A percentile compares a stretch with the other conserved stretches of the same genome.
These are phyloP conservation scores for Naja naja DNA, from an alignment of 2,113 vertebrate species.

Conservation along the genomic window DNA sequence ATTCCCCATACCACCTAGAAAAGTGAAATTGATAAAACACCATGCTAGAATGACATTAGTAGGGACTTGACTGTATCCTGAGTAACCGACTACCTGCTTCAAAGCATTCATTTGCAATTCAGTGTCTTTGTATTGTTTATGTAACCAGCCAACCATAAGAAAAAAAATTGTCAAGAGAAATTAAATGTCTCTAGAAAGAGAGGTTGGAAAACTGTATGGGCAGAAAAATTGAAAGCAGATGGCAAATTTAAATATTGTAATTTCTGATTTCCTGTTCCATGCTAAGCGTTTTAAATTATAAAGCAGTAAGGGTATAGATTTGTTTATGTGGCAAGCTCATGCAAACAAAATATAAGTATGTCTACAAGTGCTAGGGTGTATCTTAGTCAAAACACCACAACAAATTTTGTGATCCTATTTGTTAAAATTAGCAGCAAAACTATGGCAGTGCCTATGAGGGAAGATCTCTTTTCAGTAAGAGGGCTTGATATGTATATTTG, in stretches of 20 bases:
- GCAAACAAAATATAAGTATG: slow-evolving; percentile 32
- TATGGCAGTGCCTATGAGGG: not conserved
- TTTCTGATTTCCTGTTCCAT: slow-evolving; percentile 27
- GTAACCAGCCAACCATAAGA: not conserved
- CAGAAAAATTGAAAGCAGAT: slow-evolving; percentile 43
- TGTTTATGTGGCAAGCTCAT: slow-evolving; percentile 2
- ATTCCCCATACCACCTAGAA: not conserved
- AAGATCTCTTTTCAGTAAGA: not conserved
- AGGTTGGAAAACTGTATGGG: slow-evolving; percentile 32
- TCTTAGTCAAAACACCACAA: not conserved
- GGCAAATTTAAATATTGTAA: slow-evolving; percentile 51
- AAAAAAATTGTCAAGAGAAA: slow-evolving; percentile 8
- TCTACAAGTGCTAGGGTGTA: not conserved
- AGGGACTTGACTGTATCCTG: not conserved
- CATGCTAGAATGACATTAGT: not conserved
- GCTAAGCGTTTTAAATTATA: slow-evolving; percentile 36
- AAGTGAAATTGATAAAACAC: not conserved
- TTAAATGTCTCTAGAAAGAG: not conserved
- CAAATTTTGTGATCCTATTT: not conserved
- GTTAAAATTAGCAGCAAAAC: not conserved
- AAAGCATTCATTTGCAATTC: not conserved
- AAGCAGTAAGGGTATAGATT: not conserved
- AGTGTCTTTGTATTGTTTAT: not conserved
- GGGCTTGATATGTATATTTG: not conserved
- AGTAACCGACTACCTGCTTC: not conserved